phyloP scores from a whole-genome alignment of 1,140 invertebrate species.

The Paramacrobiotus metropolitanus region DNA sequence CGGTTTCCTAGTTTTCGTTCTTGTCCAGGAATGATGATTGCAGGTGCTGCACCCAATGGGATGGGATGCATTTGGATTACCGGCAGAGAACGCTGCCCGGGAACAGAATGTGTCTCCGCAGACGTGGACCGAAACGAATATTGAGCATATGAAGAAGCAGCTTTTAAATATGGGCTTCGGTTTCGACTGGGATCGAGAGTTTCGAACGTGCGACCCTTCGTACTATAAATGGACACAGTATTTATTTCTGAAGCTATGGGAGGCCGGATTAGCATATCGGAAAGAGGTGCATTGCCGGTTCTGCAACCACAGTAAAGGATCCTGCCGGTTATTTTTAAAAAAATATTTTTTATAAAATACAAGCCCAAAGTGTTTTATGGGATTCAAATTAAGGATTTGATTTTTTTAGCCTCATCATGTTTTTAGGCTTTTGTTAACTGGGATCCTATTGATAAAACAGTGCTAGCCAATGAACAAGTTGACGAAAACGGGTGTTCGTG shows the following conservation, averaged over 20 bases:
- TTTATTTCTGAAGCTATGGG: slow-evolving; percentile 43
- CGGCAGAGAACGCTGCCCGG: slow-evolving; percentile 94
- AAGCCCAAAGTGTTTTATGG: too few species aligned
- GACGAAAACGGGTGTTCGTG: slow-evolving; percentile 71
- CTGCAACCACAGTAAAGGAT: too few species aligned
- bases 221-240: slow-evolving; percentile 35
- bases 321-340: too few species aligned
- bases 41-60: slow-evolving; percentile 85
- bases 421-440: slow-evolving; percentile 67
- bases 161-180: slow-evolving; percentile 49
- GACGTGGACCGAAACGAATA: slow-evolving; percentile 35
- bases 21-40: slow-evolving; percentile 7
- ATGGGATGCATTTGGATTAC: slow-evolving; percentile 97
- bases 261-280: slow-evolving; percentile 60
- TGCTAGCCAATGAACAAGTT: slow-evolving; percentile 92
- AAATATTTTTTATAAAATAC: too few species aligned
- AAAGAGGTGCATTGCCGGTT: slow-evolving; percentile 41
- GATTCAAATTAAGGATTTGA: slow-evolving; percentile 8
- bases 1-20: slow-evolving; percentile 4
- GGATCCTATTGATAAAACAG: slow-evolving; percentile 94
- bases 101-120: slow-evolving; percentile 23
- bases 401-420: slow-evolving; percentile 11
- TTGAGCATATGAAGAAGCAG: slow-evolving; percentile 66
- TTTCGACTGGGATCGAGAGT: slow-evolving; percentile 82
- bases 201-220: slow-evolving; percentile 44